Evolutionary conservation across 2,113 vertebrate genomes (phyloP), one percentile per base, ranked within the genome.

Genomic region (Onychostruthus taczanowskii): DNA sequence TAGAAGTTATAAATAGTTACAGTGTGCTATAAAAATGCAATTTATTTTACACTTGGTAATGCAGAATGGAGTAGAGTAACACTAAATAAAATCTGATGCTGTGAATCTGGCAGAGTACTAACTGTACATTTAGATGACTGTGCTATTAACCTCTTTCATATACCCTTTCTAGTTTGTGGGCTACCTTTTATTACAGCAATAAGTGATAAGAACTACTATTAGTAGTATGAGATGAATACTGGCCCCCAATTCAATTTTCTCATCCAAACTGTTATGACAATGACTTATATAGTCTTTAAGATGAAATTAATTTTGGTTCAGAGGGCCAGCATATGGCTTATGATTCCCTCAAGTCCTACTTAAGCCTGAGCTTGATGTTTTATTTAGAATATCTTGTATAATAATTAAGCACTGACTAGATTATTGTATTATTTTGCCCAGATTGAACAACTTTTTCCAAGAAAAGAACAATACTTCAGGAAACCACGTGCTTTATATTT

Each of bases 51-150:
- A 16, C 70, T 87, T 74, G 70, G 31, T 91, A 87, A 92, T 70
- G 23, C 85, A 82, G 56, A 66, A 74, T 96, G n/a, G 63, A 77
- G 35, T 84, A 84, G 62, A 61, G 50, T 92, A 96, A 89, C 89
- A 94, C 87, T 95, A 96, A 97, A 95, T 96, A 97, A 97, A 97
- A 94, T 55, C 58, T 58, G 94, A 87, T 78, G 35, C 66, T 80
- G 52, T 95, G 44, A 87, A 84, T 92, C 93, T 96, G 85, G 58
- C 73, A 80, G 63, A 88, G 30, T 77, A 80, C 27, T 95, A 79
- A 80, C 41, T 90, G 68, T 50, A 84, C 47, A 27, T 89, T 92
- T 77, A 92, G 62, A 81, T 89, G 78, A 88, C 82, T 84, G 41
- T 1, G 41, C 47, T 66, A 49, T 97, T 96, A 95, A 96, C 87